These are phyloP conservation scores for Drosophila takahashii DNA, from an alignment of 1,140 invertebrate genomes.

Conservation along the genomic window DNA sequence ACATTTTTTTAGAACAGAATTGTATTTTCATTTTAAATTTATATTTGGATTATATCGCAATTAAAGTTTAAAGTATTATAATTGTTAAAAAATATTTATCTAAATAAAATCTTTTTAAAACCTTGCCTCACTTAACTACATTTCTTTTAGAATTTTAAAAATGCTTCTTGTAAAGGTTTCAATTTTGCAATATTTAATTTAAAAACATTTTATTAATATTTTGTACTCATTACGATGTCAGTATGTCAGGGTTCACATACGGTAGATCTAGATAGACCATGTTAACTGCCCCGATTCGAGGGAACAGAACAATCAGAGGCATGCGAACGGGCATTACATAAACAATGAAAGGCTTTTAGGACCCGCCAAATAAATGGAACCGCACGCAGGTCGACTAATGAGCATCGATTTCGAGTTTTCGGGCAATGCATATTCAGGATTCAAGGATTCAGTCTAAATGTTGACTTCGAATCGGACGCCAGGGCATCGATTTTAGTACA, in stretches of 20 bases:
- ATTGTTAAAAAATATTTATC: no score
- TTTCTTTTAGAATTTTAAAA: not conserved
- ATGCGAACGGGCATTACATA: conserved; percentile 43
- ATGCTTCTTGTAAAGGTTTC: not conserved
- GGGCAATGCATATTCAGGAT: not conserved
- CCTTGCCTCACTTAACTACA: no score
- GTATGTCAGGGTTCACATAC: not conserved
- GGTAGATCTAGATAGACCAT: conserved; percentile 38
- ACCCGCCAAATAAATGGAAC: not conserved
- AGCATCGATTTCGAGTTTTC: conserved; percentile 27
- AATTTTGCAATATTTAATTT: not conserved
- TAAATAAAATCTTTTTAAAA: no score
- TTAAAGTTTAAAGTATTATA: not conserved
- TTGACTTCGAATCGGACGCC: conserved; percentile 11
- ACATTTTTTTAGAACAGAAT: not conserved
- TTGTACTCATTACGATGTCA: not conserved
- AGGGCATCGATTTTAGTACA: not conserved
- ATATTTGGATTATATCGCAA: no score
- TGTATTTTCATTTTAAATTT: not conserved
- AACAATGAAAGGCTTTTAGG: conserved; percentile 79
- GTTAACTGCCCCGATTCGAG: conserved; percentile 25
- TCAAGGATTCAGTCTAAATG: conserved; percentile 10
- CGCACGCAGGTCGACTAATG: conserved; percentile 29
- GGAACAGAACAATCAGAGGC: conserved; percentile 51
- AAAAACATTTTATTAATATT: not conserved